Evolutionary conservation across 2,888 invertebrate species (phyloP).

Genomic region (Hyppa rectilinea): DNA sequence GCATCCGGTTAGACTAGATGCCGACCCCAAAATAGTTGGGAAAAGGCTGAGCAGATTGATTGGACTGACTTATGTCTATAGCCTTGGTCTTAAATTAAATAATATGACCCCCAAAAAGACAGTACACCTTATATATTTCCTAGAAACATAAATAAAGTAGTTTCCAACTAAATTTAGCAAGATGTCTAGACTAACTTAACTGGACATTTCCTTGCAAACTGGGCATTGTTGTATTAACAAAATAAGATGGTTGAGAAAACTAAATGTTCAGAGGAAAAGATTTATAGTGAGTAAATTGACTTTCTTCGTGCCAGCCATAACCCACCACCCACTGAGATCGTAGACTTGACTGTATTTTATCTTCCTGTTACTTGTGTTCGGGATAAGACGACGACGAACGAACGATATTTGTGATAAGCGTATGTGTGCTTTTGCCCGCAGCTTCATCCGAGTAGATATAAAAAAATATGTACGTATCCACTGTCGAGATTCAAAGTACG

Average conservation of each 20-base stretch:
- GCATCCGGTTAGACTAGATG: too few species aligned
- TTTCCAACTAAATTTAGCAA: neutral
- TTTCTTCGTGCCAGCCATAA: conserved; percentile 45
- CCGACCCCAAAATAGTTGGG: too few species aligned
- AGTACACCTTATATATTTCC: neutral
- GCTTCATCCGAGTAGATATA: too few species aligned
- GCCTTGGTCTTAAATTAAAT: neutral
- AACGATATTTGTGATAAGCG: too few species aligned
- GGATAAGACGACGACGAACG: too few species aligned
- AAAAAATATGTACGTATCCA: too few species aligned
- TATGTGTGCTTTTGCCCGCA: too few species aligned
- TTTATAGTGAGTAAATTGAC: conserved; percentile 61
- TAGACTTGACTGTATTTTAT: neutral
- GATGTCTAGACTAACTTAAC: conserved; percentile 9
- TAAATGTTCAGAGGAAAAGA: conserved; percentile 45
- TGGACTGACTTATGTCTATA: too few species aligned
- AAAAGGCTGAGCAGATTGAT: too few species aligned
- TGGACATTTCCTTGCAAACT: conserved; percentile 16
- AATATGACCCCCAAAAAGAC: neutral
- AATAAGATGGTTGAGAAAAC: conserved; percentile 47
- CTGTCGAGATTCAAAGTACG: too few species aligned
- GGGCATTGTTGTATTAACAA: conserved; percentile 31
- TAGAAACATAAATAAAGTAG: neutral
- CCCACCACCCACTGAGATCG: conserved; percentile 35
- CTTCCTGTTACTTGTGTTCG: too few species aligned